These are phyloP conservation scores for Australoheros scitulus DNA, from an alignment of 2,113 vertebrate species.

Conservation along the genomic window DNA sequence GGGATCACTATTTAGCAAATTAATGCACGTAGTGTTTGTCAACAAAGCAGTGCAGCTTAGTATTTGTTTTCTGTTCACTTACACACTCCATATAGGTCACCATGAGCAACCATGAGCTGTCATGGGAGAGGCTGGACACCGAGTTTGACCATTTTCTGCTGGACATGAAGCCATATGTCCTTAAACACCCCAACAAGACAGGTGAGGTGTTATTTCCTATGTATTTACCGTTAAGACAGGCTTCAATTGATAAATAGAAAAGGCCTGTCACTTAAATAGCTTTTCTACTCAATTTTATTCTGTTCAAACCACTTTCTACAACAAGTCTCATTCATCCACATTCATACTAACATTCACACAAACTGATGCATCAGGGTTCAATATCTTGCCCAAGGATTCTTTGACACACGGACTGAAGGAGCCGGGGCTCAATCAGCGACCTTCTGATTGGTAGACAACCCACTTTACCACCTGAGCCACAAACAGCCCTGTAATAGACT, in stretches of 20 bases:
- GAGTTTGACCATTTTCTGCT: conserved; percentile 89
- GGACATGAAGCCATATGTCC: conserved; percentile 92
- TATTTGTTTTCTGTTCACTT: not conserved
- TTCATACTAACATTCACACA: not conserved
- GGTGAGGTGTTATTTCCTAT: conserved; percentile 75
- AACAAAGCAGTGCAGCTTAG: not conserved
- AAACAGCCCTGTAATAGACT: not conserved
- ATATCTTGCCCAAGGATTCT: not conserved
- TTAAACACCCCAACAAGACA: conserved; percentile 83
- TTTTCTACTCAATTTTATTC: not conserved
- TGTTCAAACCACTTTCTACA: not conserved
- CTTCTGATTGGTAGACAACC: not conserved
- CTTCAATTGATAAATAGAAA: not conserved
- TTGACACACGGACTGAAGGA: not conserved
- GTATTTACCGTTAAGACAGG: not conserved
- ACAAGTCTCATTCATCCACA: not conserved
- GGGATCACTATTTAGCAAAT: not conserved
- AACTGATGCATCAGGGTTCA: not conserved
- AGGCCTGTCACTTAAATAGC: not conserved
- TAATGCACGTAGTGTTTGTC: not conserved
- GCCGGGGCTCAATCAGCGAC: not conserved
- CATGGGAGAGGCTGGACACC: conserved; percentile 84
- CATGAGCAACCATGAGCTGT: conserved; percentile 84
- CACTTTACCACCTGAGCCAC: not conserved
- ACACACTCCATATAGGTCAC: conserved; percentile 18